These are phyloP conservation scores for Miichthys miiuy DNA, from an alignment of 2,797 vertebrate genomes.

Conservation along the genomic window DNA sequence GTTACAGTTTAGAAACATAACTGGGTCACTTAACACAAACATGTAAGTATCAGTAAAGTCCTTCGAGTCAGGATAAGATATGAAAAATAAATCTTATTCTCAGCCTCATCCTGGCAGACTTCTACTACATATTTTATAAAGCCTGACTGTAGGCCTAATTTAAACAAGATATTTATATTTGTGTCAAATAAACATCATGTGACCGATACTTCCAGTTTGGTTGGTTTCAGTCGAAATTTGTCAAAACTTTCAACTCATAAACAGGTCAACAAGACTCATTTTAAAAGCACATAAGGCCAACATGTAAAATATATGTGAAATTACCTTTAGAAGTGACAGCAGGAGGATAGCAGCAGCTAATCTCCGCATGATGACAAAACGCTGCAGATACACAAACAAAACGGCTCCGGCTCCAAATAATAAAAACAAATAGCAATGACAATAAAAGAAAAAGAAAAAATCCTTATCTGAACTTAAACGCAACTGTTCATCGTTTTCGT, in stretches of 20 bases:
- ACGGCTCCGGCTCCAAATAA: not conserved
- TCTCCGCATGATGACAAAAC: conserved; percentile 64
- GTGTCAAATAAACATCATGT: conserved; percentile 52
- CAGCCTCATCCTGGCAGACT: too few species aligned
- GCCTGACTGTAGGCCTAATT: not conserved
- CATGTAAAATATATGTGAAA: not conserved
- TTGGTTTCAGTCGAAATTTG: not conserved
- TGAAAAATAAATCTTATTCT: not conserved
- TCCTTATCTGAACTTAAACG: not conserved
- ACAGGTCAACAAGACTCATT: fast-evolving
- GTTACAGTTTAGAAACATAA: not conserved
- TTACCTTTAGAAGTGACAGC: conserved; percentile 75
- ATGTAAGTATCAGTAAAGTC: not conserved
- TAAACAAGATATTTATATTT: not conserved
- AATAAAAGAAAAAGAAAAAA: too few species aligned
- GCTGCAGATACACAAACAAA: not conserved
- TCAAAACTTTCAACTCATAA: not conserved
- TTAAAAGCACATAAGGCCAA: not conserved
- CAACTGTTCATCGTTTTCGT: not conserved
- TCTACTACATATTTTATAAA: not conserved
- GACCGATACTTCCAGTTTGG: conserved; percentile 67
- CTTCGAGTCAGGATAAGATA: not conserved
- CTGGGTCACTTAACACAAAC: fast-evolving
- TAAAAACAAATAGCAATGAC: too few species aligned
- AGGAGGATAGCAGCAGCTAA: conserved; percentile 53